Percentiles rank a stretch among this genome's conserved stretches.
Evolutionary conservation across 1,140 invertebrate genomes (phyloP).

Genomic region (Fopius arisanus): DNA sequence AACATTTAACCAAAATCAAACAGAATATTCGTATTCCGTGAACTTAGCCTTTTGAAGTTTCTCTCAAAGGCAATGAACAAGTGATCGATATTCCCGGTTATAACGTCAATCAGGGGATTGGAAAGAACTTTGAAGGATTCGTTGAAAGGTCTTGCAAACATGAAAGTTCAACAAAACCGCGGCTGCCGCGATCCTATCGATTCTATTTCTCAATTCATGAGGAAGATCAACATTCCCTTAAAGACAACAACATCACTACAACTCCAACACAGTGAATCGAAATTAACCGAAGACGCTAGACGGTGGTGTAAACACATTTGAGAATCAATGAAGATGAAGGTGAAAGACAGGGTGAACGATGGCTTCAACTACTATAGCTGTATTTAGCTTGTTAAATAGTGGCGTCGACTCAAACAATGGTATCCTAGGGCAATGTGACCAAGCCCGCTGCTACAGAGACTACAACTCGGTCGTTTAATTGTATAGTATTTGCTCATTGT

Average conservation of each 20-base stretch:
- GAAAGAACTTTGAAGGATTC: no score
- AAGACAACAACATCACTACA: neutral
- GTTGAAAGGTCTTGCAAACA: no score
- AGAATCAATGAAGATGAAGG: neutral
- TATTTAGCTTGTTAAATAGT: conserved; percentile 50
- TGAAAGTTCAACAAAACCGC: no score
- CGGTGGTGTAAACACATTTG: neutral
- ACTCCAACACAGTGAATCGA: neutral
- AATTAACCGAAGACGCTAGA: neutral
- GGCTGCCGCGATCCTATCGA: no score
- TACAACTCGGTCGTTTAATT: conserved; percentile 45
- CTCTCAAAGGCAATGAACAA: no score
- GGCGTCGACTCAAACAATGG: conserved; percentile 39
- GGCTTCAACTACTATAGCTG: neutral
- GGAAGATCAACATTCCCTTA: neutral
- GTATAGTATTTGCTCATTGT: conserved; percentile 54
- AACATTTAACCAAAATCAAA: no score
- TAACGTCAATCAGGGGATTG: no score
- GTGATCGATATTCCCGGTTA: no score
- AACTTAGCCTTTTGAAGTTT: no score
- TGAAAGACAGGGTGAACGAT: neutral
- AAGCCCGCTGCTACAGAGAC: conserved; percentile 16
- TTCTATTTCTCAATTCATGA: no score
- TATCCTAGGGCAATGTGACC: conserved; percentile 36
- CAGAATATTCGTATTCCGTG: no score